Base-by-base conservation (phyloP, 1,140 invertebrate species). In the Drosophila takahashii region DNA sequence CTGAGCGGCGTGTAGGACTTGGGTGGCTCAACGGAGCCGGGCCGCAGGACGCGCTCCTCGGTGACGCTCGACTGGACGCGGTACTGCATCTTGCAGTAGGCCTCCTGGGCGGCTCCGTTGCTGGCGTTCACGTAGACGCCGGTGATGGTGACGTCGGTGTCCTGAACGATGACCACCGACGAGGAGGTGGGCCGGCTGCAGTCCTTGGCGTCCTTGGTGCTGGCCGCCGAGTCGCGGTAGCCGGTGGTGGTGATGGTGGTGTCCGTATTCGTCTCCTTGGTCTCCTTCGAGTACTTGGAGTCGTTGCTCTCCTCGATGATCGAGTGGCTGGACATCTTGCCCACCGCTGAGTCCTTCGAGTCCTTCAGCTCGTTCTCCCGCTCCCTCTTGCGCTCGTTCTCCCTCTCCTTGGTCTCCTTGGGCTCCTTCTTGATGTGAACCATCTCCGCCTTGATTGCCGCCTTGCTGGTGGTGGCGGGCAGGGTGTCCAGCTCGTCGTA, bases 101-200 rank as follows among this genome's bases (percentile, higher is more conserved):
- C 96, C 92, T 97, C 96, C 81, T 96, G 96, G 90, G 94, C 95
- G 74, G 94, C 96, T 45, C 93, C 96, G 64, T 95, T 96, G 92
- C 95, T 95, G 61, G 94, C 93, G 91, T 96, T 96, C 41, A 96
- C 95, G 84, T 96, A 96, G 52, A 97, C 96, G 22, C 96, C 96
- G 1, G 96, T 97, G 61, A 97, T 97, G 45, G 96, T 97, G 0
- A 97, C 96, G 77, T 97, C 96, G 0, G 96, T 96, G 76, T 97
- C 96, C 91, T 97, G 96, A 8, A 97, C 94, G 77, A 97, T 96
- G 15, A 95, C 94, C 42, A 95, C 94, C 70, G 93, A 94, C 34
- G 94, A 92, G 7, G 92, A 92, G 1, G 91, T 92, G 10, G 92
- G 92, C 1, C 91, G 44, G 34, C 91, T 92, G 27, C 73, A 80